Base-by-base conservation (phyloP, 2,888 invertebrate genomes). In the Yponomeuta cagnagella region DNA sequence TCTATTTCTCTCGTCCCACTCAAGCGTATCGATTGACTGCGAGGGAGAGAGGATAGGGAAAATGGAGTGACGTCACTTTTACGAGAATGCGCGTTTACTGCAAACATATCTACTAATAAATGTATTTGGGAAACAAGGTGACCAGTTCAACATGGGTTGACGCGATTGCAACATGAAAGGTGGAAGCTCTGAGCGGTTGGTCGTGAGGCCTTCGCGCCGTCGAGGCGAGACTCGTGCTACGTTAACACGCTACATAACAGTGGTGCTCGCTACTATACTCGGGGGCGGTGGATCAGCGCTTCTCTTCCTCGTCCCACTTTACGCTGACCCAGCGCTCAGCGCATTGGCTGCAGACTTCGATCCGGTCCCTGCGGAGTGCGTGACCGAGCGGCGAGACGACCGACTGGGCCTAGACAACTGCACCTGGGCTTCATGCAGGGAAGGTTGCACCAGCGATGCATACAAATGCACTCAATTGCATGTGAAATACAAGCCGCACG, bases 381-480 rank as follows among this genome's bases (percentile, higher is more conserved):
- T 95, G 48, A 96, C 96, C 0, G 94, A 95, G 58, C 88, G 95
- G 63, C 92, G 95, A 10, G 96, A 96, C 79, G 95, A 96, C 75
- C 90, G 95, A 72, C 93, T 94, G 71, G 96, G 96, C 12, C 87
- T 96, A 70, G 95, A 95, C 81, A 96, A 96, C 86, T 96, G 96
- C 85, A 95, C 95, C 5, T 96, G 96, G 95, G 96, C 95, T 74
- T 96, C 96, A 0, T 96, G 96, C 79, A 90, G 96, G 71, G 96
- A 96, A 83, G 96, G 96, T 4, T 96, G 96, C 83, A 96, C 96
- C 72, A 95, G 96, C 80, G 96, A 96, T 84, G 94, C 95, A 70
- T 95, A 95, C 86, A 93, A 92, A 76, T 95, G 95, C 83, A 95
- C 93, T 48, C 95, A 95, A 78, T 91, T 95, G 63, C 94, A 94